Conservation (phyloP, 2,888 invertebrate species). For the Cheilosia urbana region DNA sequence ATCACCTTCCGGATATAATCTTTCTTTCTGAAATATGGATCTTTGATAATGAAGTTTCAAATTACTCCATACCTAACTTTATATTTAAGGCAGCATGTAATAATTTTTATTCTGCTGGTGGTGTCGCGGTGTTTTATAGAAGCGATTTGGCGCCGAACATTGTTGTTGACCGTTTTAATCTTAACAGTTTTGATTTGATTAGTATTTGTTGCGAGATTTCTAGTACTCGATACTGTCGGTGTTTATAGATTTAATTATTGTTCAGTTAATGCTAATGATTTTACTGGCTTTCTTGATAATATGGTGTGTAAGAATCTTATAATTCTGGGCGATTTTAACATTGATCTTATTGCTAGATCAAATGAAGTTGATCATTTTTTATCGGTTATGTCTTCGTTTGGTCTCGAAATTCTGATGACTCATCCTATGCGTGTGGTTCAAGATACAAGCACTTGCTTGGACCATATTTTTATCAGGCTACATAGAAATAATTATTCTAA, state of each 20-base stretch:
- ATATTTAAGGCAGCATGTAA: neutral
- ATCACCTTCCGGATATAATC: slow-evolving; percentile 17
- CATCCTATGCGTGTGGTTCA: neutral
- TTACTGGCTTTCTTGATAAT: slow-evolving; percentile 12
- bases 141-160: neutral
- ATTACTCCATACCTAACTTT: slow-evolving; percentile 7
- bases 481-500: neutral
- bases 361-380: neutral
- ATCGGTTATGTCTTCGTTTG: neutral
- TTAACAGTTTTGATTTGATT: neutral
- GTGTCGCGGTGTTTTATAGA: slow-evolving; percentile 5
- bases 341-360: slow-evolving; percentile 1
- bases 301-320: slow-evolving; percentile 21
- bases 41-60: neutral
- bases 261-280: slow-evolving; percentile 8
- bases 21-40: neutral
- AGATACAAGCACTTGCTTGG: slow-evolving; percentile 10
- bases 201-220: neutral
- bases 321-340: slow-evolving; percentile 5
- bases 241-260: slow-evolving; percentile 22
- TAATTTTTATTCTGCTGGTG: neutral
- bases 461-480: slow-evolving; percentile 18
- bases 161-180: neutral
- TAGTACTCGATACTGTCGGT: slow-evolving; percentile 31
- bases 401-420: neutral